Evolutionary conservation across 92 coral and sea anemone species (phyloP), one percentile per base, ranked within the genome.

Genomic region (Umimayanthus chanpuru): DNA sequence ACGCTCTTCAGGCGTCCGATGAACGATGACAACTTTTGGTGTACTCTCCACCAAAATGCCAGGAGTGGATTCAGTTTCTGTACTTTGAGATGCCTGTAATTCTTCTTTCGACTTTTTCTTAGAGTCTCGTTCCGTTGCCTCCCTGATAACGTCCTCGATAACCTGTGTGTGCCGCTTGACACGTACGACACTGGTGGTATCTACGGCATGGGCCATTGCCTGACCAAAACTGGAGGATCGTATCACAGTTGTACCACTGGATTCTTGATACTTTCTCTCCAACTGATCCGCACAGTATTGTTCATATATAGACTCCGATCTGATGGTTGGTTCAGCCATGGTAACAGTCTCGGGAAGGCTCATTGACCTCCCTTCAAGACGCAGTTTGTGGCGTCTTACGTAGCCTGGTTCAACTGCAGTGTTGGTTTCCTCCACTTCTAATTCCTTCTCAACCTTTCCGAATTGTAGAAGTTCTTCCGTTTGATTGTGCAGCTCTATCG

Each of bases 151-250:
- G 43, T 96, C 98, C 86, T 97, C 99, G 47, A 97, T 85, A 38
- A 94, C 89, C 32, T 97, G 94, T 4, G 98, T 90, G 50, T 93
- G 98, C 38, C 93, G 82, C 64, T 91, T 92, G 9, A 97, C 99
- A 4, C 88, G 93, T 55, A 95, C 96, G 71, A 95, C 92, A 50
- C 98, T 94, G 21, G 96, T 88, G 8, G 96, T 93, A 55, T 95
- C 98, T 15, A 95, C 94, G 36, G 86, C 88, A 20, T 47, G 32
- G 15, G 58, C 64, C 20, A 25, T 12, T 71, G 44, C 65, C 12
- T 16, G 32, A 15, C 44, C 20, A 75, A 75, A 43, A 43, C 79
- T 75, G 53, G 79, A 75, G 26, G 79, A 16, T 18, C 79, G 11
- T 23, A n/a, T 18, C 28, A 39, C 26, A 75, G 53, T 21, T 18